Evolutionary conservation across 2,888 invertebrate species (phyloP), one percentile per base, ranked within the genome.

Genomic region (Exephanes ischioxanthus): DNA sequence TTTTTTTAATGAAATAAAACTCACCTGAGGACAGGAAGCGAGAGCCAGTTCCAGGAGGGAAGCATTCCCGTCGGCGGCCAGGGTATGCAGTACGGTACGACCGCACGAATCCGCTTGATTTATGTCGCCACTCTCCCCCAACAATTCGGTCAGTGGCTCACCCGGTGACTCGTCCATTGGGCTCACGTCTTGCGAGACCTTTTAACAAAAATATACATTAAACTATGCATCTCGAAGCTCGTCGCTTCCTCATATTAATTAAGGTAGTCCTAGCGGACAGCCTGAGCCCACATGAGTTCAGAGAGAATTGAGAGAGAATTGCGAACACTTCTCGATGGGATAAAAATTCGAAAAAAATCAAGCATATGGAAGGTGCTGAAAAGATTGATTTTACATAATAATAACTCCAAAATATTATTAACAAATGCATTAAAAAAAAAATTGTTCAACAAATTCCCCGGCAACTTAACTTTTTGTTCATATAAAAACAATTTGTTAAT

Each of bases 61-160:
- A 51, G 96, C 96, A 88, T 97, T 97, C 0, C 97, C 97, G 91
- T 96, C 96, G 80, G 97, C 96, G 7, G 97, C 97, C 45, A 98
- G 95, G 72, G 97, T 97, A 92, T 97, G 97, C 41, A 98, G 95
- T 0, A 97, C 94, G 0, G 97, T 97, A 55, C 97, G 96, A 75
- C 96, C 96, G 93, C 95, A 95, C 78, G 94, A 94, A 91, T 95
- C 95, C 19, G 95, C 92, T 89, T 95, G 94, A 91, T 95, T 95
- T 80, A 95, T 94, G 88, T 95, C 95, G 4, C 94, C 95, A 85
- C 94, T 94, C 84, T 94, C 93, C n/a, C 94, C 93, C 72, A 94
- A 91, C 33, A 94, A 92, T 81, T 94, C 94, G 67, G 94, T 94
- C 83, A 94, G 92, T 61, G 94, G 94, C 86, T 94, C 93, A 85